Base-by-base conservation (phyloP, 2,888 invertebrate species). In the Caenorhabditis becei region DNA sequence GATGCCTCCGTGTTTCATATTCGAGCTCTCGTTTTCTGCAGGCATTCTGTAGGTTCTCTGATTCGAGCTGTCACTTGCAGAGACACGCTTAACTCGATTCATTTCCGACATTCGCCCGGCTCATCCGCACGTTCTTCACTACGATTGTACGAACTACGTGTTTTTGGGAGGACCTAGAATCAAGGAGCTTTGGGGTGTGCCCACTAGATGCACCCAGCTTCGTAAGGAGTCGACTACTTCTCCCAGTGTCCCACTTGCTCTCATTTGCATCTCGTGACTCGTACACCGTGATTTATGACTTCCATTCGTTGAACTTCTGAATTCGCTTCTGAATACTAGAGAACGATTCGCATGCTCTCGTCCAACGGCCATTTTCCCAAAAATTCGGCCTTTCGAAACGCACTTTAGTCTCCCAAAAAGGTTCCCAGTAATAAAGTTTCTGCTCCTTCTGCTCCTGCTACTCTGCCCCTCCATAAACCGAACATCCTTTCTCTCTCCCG, bases 51-150 rank as follows among this genome's bases (percentile, higher is more conserved):
- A 4, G 49, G 18, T 20, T 18, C 20, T 49, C 20, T 49, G 49
- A 49, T 49, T 49, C 20, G 10, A 10, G 14, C 41, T 41, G 41
- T 41, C 41, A 41, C 41, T 16, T 16, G 41, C 41, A 41, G 41
- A 49, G 49, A 14, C 49, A 44, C 11, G 3, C n/a, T 20, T 49
- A 49, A 49, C 49, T 49, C 49, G 49, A 49, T 49, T 49, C 49
- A 49, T 49, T 20, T 23, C 20, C 5, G 18, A 20, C 49, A 44
- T 49, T 14, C 41, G 7, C 14, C 41, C 41, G 41, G 41, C 41
- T 5, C 41, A 14, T 16, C 16, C 14, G 2, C 41, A 41, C 41
- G 41, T 41, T 41, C 41, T 5, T 4, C 49, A 49, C 49, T 49
- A n/a, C n/a, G n/a, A n/a, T n/a, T 49, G 18, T 23, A 18, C 23